Base-by-base conservation (phyloP, 2,888 invertebrate species). In the Agrotis ipsilon region DNA sequence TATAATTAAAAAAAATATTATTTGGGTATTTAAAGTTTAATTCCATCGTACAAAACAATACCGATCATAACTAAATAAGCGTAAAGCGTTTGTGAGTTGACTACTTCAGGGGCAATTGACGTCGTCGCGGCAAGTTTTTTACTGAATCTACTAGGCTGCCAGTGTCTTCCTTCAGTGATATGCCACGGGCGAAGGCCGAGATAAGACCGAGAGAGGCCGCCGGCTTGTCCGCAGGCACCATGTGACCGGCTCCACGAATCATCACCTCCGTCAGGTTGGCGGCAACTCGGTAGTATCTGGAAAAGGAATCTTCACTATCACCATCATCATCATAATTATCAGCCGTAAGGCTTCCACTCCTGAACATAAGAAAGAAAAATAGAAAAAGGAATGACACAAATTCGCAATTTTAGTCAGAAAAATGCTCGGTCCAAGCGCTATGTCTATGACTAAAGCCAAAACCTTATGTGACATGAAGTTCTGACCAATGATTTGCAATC, bases 141-240 rank as follows among this genome's bases (percentile, higher is more conserved):
- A 92, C 92, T 51, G 88, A 84, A 57, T 91, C 82, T 2, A 93
- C 92, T 18, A 96, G 83, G 21, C 77, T 84, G 21, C 88, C 92
- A 0, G 96, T 96, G 79, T 96, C 96, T 16, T 90, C 73, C 0
- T 91, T 87, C 2, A 96, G 87, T 1, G 92, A 67, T 6, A 94
- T 79, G 16, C 93, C 93, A n/a, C 95, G 92, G 45, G 97, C 95
- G 88, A 97, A 97, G 75, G 97, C 96, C 46, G 96, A 96, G 81
- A 97, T 97, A 76, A 97, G 94, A 27, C 97, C 97, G 1, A 97
- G 94, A 0, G 97, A 93, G 58, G 96, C 96, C 2, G 96, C 93
- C 0, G 97, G 97, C 86, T 97, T 96, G 89, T 97, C 97, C 0
- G 96, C 93, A 0, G 97, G 97, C 5, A 97, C 97, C 97, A 97